These are phyloP conservation scores for Triplophysa tibetana DNA, from an alignment of 2,113 vertebrate species.

Conservation along the genomic window DNA sequence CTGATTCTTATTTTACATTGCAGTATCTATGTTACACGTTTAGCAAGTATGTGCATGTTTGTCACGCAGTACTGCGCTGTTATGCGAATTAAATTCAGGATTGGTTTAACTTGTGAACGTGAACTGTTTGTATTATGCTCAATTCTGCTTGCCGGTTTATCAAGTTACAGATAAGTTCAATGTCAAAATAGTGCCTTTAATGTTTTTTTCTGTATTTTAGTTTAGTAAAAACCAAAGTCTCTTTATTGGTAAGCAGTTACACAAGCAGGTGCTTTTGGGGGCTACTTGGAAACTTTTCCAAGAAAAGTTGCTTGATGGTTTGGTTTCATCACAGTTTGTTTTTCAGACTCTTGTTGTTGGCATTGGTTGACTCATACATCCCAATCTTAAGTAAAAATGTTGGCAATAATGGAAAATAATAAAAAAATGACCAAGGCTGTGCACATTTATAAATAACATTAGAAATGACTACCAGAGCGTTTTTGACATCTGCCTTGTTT, in stretches of 20 bases:
- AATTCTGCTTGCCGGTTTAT: not conserved
- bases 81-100: not conserved
- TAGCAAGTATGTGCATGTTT: not conserved
- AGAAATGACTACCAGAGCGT: not conserved
- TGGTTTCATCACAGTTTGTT: slow-evolving; percentile 14
- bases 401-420: not conserved
- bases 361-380: not conserved
- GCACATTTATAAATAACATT: not conserved
- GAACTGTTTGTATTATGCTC: not conserved
- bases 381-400: not conserved
- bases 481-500: not conserved
- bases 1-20: not conserved
- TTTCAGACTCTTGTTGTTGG: slow-evolving; percentile 5
- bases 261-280: not conserved
- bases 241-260: not conserved
- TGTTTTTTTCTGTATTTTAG: not conserved
- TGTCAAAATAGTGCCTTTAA: not conserved
- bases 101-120: not conserved
- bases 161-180: not conserved
- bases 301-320: not conserved
- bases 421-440: not conserved
- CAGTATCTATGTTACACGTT: not conserved
- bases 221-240: not conserved
- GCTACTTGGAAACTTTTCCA: not conserved
- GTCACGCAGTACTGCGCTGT: not conserved